A percentile compares a stretch with the other conserved stretches of the same genome.
Evolutionary conservation across 2,113 vertebrate species (phyloP).

Genomic region (Tetrax tetrax): DNA sequence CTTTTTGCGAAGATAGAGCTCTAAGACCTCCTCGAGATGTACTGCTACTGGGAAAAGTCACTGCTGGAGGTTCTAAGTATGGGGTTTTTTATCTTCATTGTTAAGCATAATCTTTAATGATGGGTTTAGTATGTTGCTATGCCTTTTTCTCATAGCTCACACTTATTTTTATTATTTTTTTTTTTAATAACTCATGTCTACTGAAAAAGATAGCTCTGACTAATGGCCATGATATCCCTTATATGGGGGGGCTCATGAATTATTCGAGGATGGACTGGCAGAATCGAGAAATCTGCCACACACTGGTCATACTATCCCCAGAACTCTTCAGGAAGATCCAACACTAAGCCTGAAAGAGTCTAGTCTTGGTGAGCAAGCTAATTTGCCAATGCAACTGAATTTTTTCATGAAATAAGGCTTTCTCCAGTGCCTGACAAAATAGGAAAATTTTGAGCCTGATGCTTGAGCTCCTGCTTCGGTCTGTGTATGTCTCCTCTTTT

Average conservation of each 20-base stretch:
- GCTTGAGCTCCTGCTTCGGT: rapidly evolving
- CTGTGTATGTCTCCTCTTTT: not conserved
- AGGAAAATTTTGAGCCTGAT: not conserved
- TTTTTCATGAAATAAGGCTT: not conserved
- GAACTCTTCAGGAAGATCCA: not conserved
- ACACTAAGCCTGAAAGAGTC: rapidly evolving
- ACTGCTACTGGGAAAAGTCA: not conserved
- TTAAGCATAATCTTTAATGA: not conserved
- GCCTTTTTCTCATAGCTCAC: not conserved
- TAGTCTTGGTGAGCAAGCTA: not conserved
- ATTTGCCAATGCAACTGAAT: not conserved
- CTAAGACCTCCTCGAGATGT: not conserved
- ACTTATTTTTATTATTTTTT: not conserved
- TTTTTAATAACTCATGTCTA: not conserved
- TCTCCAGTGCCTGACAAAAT: not conserved
- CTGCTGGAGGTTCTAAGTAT: not conserved
- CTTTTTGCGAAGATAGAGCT: not conserved
- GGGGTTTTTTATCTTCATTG: not conserved
- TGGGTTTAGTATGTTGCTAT: not conserved
- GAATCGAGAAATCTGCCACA: not conserved
- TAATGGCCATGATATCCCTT: not conserved
- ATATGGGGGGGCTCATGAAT: rapidly evolving
- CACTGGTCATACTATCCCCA: not conserved
- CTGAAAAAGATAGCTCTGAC: not conserved
- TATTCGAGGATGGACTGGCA: not conserved